Evolutionary conservation across 2,888 invertebrate genomes (phyloP).

Genomic region (Zeuzera pyrina): DNA sequence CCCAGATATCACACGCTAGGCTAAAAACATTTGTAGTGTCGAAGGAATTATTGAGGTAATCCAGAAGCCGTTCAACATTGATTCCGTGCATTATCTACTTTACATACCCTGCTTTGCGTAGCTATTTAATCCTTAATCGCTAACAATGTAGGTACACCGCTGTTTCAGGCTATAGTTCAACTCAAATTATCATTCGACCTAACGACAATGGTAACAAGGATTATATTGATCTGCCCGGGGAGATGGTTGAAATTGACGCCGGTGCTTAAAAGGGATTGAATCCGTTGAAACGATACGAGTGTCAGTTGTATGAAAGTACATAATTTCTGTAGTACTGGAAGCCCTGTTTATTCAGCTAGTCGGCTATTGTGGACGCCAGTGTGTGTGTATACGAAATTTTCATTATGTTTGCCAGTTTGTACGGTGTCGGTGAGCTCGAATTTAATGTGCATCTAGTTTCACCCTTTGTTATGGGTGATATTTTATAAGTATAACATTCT

Average conservation of each 20-base stretch:
- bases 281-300: conserved; percentile 45
- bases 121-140: conserved; percentile 64
- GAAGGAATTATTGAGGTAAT: conserved; percentile 64
- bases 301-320: conserved; percentile 40
- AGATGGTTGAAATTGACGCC: conserved; percentile 39
- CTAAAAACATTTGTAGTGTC: conserved; percentile 67
- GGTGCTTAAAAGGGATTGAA: conserved; percentile 53
- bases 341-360: conserved; percentile 26
- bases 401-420: conserved; percentile 8
- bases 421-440: background rate
- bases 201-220: conserved; percentile 43
- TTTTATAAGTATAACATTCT: too few species aligned
- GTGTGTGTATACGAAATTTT: conserved; percentile 15
- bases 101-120: conserved; percentile 51
- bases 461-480: background rate
- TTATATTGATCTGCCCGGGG: conserved; percentile 35
- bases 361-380: conserved; percentile 22
- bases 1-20: conserved; percentile 26
- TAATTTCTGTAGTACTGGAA: conserved; percentile 34
- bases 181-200: conserved; percentile 35
- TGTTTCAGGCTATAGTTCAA: conserved; percentile 23
- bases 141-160: conserved; percentile 41
- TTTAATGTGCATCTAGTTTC: background rate
- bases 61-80: conserved; percentile 68
- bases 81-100: conserved; percentile 66